Percentiles rank a stretch among this genome's conserved stretches.
These are phyloP conservation scores for Alca torda DNA, from an alignment of 2,797 vertebrate genomes.

Conservation along the genomic window DNA sequence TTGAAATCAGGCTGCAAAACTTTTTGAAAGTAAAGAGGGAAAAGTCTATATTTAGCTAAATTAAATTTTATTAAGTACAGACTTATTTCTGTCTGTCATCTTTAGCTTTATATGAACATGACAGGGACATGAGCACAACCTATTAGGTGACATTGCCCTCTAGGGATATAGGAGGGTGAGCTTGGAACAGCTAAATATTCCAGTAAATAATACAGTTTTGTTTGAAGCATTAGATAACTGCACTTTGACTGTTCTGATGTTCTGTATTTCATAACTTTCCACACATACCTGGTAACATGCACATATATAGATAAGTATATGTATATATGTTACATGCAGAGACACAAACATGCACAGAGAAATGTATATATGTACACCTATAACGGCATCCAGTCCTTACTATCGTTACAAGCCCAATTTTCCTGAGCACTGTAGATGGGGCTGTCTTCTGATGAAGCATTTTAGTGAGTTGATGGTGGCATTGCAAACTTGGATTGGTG, in stretches of 20 bases:
- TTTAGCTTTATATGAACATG: background rate
- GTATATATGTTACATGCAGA: background rate
- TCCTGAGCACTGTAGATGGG: background rate
- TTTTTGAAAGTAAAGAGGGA: background rate
- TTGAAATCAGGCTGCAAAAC: background rate
- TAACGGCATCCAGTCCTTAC: background rate
- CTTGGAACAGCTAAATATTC: background rate
- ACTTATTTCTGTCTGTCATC: background rate
- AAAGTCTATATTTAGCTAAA: background rate
- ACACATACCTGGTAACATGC: background rate
- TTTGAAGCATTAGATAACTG: background rate
- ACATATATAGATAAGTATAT: background rate
- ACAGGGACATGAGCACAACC: background rate
- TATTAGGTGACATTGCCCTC: constrained; percentile 8
- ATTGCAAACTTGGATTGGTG: background rate
- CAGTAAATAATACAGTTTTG: background rate
- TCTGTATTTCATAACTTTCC: background rate
- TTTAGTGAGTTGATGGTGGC: background rate
- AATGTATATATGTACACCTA: background rate
- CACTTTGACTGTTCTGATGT: background rate
- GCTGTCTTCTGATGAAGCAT: background rate
- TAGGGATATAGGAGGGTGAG: background rate
- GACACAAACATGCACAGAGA: background rate
- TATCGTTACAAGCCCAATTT: background rate
- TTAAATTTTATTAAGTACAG: background rate